Percentiles rank a stretch among this genome's conserved stretches.
These are phyloP conservation scores for Phoxinus phoxinus DNA, from an alignment of 2,113 vertebrate species.

Conservation along the genomic window DNA sequence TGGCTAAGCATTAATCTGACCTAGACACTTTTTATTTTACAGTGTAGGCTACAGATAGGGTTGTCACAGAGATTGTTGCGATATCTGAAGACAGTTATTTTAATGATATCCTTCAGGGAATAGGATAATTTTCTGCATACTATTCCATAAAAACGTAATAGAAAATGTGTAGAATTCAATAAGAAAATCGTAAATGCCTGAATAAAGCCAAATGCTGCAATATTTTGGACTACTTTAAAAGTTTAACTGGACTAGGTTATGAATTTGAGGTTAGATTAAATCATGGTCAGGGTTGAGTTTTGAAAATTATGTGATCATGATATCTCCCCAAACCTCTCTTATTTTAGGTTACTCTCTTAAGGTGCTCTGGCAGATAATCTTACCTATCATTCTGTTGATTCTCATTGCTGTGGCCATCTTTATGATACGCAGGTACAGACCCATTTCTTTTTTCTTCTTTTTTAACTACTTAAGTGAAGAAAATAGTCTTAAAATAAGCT, in stretches of 20 bases:
- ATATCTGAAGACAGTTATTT: background rate
- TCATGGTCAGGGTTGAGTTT: background rate
- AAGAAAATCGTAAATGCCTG: background rate
- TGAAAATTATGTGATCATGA: background rate
- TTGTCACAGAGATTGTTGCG: too few species aligned
- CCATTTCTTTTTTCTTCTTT: background rate
- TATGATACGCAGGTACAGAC: slow-evolving; percentile 62
- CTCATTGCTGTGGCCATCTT: slow-evolving; percentile 2
- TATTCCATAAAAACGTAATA: background rate
- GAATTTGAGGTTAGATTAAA: background rate
- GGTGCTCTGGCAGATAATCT: background rate
- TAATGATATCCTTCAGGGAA: background rate
- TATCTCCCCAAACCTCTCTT: background rate
- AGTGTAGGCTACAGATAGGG: too few species aligned
- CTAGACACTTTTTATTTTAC: too few species aligned
- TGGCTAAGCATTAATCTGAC: too few species aligned
- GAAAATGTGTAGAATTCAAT: too few species aligned
- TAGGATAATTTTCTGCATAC: background rate
- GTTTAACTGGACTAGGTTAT: background rate
- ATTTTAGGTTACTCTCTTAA: slow-evolving; percentile 39
- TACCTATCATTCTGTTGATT: slow-evolving; percentile 32
- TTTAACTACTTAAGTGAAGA: background rate
- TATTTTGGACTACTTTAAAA: background rate
- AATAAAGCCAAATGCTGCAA: background rate
- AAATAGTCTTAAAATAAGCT: background rate